Conservation (phyloP, 2,113 vertebrate genomes). For the Antigone vipio region DNA sequence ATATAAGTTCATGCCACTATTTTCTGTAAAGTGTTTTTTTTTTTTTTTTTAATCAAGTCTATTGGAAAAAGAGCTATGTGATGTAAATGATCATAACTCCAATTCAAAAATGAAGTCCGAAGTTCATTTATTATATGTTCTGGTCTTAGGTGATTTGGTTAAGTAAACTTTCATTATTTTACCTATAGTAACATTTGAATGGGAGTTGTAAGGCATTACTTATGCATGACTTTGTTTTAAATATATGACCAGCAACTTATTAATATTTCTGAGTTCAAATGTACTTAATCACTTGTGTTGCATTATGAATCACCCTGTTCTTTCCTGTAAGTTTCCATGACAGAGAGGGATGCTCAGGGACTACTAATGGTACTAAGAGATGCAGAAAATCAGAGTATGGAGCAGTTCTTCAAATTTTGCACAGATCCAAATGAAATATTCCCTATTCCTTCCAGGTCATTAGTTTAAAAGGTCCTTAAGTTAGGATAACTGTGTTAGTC, state of each 20-base stretch:
- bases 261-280: constrained; percentile 50
- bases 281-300: constrained; percentile 43
- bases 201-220: constrained; percentile 3
- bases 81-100: background rate
- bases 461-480: constrained; percentile 67
- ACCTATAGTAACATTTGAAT: constrained; percentile 34
- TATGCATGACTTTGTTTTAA: constrained; percentile 53
- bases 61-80: background rate
- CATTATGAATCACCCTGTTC: constrained; percentile 54
- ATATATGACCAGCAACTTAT: constrained; percentile 33
- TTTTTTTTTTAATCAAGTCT: background rate
- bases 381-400: background rate
- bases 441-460: constrained; percentile 43
- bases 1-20: background rate
- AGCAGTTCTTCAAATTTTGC: constrained; percentile 35
- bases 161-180: constrained; percentile 9
- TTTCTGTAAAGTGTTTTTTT: background rate
- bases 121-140: background rate
- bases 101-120: background rate
- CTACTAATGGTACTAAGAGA: constrained; percentile 17
- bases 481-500: constrained; percentile 61
- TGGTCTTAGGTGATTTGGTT: background rate
- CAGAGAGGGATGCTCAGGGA: constrained; percentile 26
- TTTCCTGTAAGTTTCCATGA: constrained; percentile 32
- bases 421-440: constrained; percentile 38